Percentiles rank a stretch among this genome's conserved stretches.
Conservation (phyloP, 2,888 invertebrate genomes). For the Apodemia zela region DNA sequence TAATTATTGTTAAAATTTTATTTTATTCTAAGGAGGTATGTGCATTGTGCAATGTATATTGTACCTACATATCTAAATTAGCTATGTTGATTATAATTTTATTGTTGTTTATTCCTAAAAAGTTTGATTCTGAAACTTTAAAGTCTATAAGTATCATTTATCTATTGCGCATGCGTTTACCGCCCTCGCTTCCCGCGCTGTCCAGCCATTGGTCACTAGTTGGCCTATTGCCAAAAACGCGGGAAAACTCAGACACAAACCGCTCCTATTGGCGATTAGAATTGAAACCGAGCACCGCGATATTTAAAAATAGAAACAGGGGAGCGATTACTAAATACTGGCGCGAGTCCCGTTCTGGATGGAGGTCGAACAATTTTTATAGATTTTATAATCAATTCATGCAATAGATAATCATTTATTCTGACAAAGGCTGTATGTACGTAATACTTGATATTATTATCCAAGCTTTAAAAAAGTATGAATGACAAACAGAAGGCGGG, state of each 20-base stretch:
- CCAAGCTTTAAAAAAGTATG: neutral
- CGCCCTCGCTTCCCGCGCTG: conserved; percentile 57
- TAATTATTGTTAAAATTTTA: no score
- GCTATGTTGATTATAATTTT: no score
- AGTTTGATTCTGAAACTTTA: conserved; percentile 12
- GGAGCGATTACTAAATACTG: conserved; percentile 48
- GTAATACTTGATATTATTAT: neutral
- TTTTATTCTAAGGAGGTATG: no score
- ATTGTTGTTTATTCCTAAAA: conserved; percentile 1
- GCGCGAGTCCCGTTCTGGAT: conserved; percentile 34
- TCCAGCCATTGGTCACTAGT: conserved; percentile 57
- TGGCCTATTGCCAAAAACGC: conserved; percentile 73
- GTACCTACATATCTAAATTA: no score
- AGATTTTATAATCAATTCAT: conserved; percentile 6
- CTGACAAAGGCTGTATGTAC: neutral
- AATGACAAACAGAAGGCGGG: no score
- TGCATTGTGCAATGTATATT: no score
- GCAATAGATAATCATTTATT: neutral
- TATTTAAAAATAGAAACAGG: conserved; percentile 75
- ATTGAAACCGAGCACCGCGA: conserved; percentile 76
- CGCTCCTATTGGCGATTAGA: conserved; percentile 58
- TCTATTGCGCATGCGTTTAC: conserved; percentile 45
- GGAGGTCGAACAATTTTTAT: conserved; percentile 23
- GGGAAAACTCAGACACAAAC: conserved; percentile 58
- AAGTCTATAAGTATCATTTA: conserved; percentile 22